phyloP scores from a whole-genome alignment of 2,113 vertebrate species.

The Cyanoderma ruficeps region DNA sequence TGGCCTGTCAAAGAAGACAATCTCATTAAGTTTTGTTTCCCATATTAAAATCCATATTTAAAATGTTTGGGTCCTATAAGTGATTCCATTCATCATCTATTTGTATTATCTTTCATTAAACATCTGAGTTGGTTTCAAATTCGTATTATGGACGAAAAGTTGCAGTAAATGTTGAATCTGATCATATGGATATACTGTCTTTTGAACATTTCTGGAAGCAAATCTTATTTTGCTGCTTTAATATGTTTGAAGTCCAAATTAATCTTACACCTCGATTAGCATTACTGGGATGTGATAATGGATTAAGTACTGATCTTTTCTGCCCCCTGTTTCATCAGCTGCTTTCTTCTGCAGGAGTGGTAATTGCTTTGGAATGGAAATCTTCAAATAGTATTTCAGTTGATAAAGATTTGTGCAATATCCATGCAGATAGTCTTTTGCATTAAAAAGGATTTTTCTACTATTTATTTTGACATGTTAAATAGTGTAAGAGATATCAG shows the following conservation, averaged over 20 bases:
- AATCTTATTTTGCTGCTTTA: slow-evolving; percentile 58
- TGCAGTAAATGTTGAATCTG: background rate
- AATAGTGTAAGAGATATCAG: slow-evolving; percentile 23
- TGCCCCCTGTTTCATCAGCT: slow-evolving; percentile 47
- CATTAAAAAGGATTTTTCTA: slow-evolving; percentile 51
- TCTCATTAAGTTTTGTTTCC: background rate
- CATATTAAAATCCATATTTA: background rate
- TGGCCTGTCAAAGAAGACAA: background rate
- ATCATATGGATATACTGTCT: slow-evolving; percentile 11
- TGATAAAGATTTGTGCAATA: slow-evolving; percentile 53
- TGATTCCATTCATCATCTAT: background rate
- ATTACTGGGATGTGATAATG: slow-evolving; percentile 67
- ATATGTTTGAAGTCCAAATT: slow-evolving; percentile 67
- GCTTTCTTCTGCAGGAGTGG: slow-evolving; percentile 57
- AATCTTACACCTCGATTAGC: slow-evolving; percentile 67
- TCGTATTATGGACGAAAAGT: background rate
- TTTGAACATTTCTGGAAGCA: slow-evolving; percentile 39
- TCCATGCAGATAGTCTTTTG: slow-evolving; percentile 44
- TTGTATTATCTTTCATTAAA: background rate
- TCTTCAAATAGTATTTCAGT: slow-evolving; percentile 45
- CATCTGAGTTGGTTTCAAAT: background rate
- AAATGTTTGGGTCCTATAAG: background rate
- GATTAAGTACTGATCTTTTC: slow-evolving; percentile 63
- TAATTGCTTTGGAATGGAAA: slow-evolving; percentile 69
- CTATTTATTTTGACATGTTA: slow-evolving; percentile 51